Percentiles rank a stretch among this genome's conserved stretches.
Conservation (phyloP, 2,113 vertebrate species). For the Thryonomys swinderianus region DNA sequence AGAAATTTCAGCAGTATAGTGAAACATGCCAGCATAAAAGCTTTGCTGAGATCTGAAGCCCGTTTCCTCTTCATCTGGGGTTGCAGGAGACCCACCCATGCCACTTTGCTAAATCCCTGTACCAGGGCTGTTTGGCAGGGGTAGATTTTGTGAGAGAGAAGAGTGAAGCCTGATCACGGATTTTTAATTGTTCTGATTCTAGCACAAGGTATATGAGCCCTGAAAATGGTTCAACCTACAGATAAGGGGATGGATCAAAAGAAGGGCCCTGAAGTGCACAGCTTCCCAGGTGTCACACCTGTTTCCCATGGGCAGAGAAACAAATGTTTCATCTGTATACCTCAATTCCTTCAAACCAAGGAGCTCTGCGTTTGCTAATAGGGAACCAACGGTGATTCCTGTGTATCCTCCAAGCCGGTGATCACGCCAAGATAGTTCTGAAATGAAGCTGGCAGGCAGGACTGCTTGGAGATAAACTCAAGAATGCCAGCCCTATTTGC, state of each 20-base stretch:
- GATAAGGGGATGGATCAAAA: neutral
- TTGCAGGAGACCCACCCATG: neutral
- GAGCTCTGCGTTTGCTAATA: neutral
- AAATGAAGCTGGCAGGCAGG: conserved; percentile 45
- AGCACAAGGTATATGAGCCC: neutral
- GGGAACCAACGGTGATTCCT: neutral
- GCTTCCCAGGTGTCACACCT: neutral
- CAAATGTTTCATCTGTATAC: neutral
- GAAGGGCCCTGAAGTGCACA: neutral
- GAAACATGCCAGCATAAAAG: neutral
- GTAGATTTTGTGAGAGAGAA: neutral
- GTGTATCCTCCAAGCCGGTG: neutral
- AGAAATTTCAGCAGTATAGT: neutral
- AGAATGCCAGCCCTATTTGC: conserved; percentile 15
- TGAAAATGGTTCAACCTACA: conserved; percentile 14
- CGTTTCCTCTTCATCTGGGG: neutral
- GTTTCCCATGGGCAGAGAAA: neutral
- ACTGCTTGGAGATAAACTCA: conserved; percentile 28
- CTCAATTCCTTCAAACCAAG: neutral
- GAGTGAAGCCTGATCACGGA: neutral
- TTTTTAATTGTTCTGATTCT: conserved; percentile 46
- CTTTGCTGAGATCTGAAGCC: neutral
- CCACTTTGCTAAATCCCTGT: neutral
- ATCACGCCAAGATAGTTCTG: neutral
- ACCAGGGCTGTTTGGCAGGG: neutral